A percentile compares a stretch with the other conserved stretches of the same genome.
These are phyloP conservation scores for Yponomeuta plumbellus DNA, from an alignment of 2,888 invertebrate genomes.

Conservation along the genomic window DNA sequence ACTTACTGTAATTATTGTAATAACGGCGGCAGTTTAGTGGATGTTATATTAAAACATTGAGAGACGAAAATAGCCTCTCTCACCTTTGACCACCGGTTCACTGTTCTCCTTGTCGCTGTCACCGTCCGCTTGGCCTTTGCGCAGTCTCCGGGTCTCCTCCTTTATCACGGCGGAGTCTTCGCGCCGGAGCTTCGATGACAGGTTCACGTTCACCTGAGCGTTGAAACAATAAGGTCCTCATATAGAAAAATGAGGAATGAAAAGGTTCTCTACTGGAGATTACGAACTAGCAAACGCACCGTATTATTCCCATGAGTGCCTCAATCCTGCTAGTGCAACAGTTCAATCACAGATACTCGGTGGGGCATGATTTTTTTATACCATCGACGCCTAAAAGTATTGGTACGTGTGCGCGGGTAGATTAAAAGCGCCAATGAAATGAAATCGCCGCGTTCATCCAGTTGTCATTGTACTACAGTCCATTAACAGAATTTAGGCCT, in stretches of 20 bases:
- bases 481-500: no score
- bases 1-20: neutral
- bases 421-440: no score
- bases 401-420: no score
- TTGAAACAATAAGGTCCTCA: slow-evolving; percentile 4
- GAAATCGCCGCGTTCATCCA: no score
- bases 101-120: slow-evolving; percentile 52
- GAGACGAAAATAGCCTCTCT: neutral
- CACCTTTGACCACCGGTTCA: slow-evolving; percentile 29
- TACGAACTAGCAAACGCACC: no score
- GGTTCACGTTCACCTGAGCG: slow-evolving; percentile 55
- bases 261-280: no score
- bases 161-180: slow-evolving; percentile 39
- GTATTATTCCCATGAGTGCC: no score
- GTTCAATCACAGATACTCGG: no score
- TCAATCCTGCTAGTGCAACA: no score
- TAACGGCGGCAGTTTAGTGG: neutral
- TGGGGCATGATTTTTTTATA: no score
- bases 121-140: slow-evolving; percentile 33
- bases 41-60: neutral
- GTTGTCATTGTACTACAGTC: no score
- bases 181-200: slow-evolving; percentile 54
- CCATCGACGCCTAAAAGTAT: no score
- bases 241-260: neutral
- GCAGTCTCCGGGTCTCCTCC: slow-evolving; percentile 22